Conservation (phyloP, 1,140 invertebrate species). For the Bombus confusus region DNA sequence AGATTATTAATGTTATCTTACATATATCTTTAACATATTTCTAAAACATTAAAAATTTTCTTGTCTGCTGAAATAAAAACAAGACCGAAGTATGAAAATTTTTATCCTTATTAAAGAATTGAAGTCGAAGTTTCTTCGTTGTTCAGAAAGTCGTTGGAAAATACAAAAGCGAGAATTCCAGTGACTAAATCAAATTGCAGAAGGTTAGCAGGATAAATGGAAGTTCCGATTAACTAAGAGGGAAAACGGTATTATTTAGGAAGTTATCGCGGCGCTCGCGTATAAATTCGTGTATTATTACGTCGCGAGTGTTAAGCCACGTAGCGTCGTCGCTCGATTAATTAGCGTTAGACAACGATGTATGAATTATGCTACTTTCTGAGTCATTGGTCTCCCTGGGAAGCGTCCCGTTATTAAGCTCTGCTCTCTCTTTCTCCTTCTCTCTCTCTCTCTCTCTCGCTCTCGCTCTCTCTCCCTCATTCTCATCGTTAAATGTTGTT, state of each 20-base stretch:
- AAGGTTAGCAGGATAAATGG: not conserved
- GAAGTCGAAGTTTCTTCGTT: too few relatives aligned
- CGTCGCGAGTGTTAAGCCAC: not conserved
- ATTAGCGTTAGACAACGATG: conserved; percentile 47
- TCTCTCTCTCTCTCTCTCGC: not conserved
- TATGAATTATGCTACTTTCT: conserved; percentile 40
- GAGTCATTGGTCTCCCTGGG: not conserved
- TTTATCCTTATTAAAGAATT: too few relatives aligned
- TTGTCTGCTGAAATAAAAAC: too few relatives aligned
- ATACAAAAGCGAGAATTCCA: not conserved
- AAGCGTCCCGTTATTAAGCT: not conserved
- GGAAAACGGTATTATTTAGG: not conserved
- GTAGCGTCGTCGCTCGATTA: conserved; percentile 41
- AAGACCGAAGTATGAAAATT: too few relatives aligned
- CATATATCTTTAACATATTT: too few relatives aligned
- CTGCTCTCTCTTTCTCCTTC: not conserved
- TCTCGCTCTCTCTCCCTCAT: not conserved
- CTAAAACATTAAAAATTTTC: too few relatives aligned
- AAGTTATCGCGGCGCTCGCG: not conserved
- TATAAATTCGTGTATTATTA: conserved; percentile 45
- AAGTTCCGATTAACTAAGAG: not conserved
- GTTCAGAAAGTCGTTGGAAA: not conserved
- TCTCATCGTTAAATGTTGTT: not conserved
- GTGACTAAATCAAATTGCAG: not conserved
- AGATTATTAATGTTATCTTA: too few relatives aligned